A percentile compares a stretch with the other conserved stretches of the same genome.
Evolutionary conservation across 2,113 vertebrate species (phyloP).

Genomic region (Ageneiosus marmoratus): DNA sequence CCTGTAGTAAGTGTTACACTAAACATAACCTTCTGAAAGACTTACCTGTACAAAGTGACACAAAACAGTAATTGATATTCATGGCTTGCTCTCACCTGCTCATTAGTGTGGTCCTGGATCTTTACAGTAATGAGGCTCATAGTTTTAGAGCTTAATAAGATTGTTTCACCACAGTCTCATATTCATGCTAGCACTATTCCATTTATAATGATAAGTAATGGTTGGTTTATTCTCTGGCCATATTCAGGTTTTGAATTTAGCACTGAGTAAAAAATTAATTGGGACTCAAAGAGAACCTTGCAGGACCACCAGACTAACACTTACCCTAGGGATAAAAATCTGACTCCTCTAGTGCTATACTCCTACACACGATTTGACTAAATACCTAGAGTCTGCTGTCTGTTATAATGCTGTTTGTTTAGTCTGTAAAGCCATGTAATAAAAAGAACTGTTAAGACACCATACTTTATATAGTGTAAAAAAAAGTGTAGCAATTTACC

Average conservation of each 20-base stretch:
- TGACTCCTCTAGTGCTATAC: background rate
- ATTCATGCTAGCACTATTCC: conserved; percentile 79
- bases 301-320: background rate
- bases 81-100: conserved; percentile 68
- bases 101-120: conserved; percentile 77
- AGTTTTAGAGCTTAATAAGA: conserved; percentile 78
- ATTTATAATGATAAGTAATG: conserved; percentile 82
- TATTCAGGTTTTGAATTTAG: conserved; percentile 72
- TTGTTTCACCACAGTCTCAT: conserved; percentile 75
- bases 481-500: conserved; percentile 38
- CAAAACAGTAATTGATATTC: conserved; percentile 70
- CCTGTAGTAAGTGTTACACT: conserved; percentile 14
- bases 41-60: conserved; percentile 66
- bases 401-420: conserved; percentile 10
- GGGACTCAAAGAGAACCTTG: background rate
- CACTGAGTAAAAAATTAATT: conserved; percentile 54
- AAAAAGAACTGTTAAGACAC: conserved; percentile 10
- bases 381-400: background rate
- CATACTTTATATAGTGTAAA: conserved; percentile 2
- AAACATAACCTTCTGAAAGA: conserved; percentile 57
- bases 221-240: conserved; percentile 77
- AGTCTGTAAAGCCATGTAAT: conserved; percentile 13
- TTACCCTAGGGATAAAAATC: background rate
- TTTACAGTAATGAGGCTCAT: conserved; percentile 75
- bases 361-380: background rate